phyloP scores from a whole-genome alignment of 2,113 vertebrate genomes.

The Alethe diademata region DNA sequence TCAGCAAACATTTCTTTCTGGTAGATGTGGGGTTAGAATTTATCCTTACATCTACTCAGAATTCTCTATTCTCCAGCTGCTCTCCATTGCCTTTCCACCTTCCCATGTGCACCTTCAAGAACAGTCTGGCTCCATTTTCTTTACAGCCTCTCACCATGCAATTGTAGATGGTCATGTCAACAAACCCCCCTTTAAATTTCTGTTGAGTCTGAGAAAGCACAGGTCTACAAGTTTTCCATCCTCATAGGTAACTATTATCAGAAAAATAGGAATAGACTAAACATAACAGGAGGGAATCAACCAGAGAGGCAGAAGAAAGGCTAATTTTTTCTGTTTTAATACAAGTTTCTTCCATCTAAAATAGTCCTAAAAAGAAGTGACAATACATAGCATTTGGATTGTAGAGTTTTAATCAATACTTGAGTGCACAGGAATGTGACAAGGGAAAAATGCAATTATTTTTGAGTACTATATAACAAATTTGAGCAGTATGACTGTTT shows the following conservation, averaged over 20 bases:
- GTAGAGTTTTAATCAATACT: neutral
- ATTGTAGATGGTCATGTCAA: neutral
- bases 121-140: neutral
- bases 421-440: neutral
- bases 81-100: neutral
- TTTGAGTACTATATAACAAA: neutral
- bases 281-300: neutral
- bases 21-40: fast-evolving
- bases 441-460: neutral
- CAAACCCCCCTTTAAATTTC: neutral
- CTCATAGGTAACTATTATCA: neutral
- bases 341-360: neutral
- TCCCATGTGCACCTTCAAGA: neutral
- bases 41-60: neutral
- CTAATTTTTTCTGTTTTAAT: neutral
- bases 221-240: neutral
- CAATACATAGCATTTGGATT: neutral
- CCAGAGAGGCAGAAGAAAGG: neutral
- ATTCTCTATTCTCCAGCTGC: neutral
- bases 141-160: neutral
- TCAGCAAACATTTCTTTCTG: fast-evolving
- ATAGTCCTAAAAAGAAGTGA: neutral
- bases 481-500: neutral
- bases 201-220: neutral
- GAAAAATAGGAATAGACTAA: neutral